Evolutionary conservation across 2,888 invertebrate species (phyloP), one percentile per base, ranked within the genome.

Genomic region (Herminia tarsipennalis): DNA sequence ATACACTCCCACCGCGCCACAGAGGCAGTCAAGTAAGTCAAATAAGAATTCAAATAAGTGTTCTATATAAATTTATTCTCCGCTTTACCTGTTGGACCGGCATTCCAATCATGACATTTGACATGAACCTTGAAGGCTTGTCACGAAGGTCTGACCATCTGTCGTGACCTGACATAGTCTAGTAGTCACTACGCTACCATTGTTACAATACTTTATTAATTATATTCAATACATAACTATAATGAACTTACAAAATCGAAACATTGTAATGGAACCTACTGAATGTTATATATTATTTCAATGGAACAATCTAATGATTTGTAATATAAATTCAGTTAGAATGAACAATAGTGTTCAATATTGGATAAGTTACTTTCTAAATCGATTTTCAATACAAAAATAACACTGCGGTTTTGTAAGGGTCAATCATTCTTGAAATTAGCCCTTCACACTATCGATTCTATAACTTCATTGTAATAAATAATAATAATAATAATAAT

Each of bases 61-160:
- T 50, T 65, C 56, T 50, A 59, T 60, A 56, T 59, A 50, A 48
- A 62, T 50, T 44, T 60, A 66, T 63, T 60, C 43, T 45, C 49
- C 14, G 44, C 21, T 43, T 35, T 66, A 54, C 52, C 49, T 53
- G 55, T 48, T 55, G 65, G 66, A 67, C 66, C 61, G 66, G 64
- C 64, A 72, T 73, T 73, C 64, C 60, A 66, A 39, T 68, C 55
- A 59, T 75, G 78, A 78, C 78, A 78, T 78, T 76, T 79, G 76
- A 75, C 78, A 78, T 64, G 35, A 62, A 66, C 78, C 78, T 78
- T 78, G 77, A 62, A 61, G 55, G 51, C 55, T 60, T 52, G 35
- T 42, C 45, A 67, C 56, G 65, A 74, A 76, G 76, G 76, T 70
- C 65, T 54, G 73, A 66, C 62, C 78, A 77, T 76, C 76, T 66